Conservation (phyloP, 2,797 vertebrate species). For the Fratercula arctica region DNA sequence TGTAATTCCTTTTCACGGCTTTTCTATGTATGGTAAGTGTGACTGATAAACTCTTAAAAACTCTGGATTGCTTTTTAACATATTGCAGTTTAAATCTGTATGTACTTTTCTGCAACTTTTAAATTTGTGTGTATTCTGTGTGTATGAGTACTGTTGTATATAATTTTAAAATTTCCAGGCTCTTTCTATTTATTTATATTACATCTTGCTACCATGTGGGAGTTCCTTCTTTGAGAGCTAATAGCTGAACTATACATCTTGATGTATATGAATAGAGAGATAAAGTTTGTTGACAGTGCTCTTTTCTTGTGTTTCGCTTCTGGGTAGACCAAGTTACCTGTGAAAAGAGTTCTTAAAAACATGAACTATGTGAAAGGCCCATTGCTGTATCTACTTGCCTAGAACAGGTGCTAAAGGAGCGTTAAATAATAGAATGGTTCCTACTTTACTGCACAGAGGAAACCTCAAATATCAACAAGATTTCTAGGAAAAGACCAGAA, state of each 20-base stretch:
- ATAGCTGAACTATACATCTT: neutral
- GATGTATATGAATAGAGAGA: neutral
- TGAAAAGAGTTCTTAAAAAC: neutral
- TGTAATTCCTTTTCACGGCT: slow-evolving; percentile 97
- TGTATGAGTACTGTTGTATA: neutral
- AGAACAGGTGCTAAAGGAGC: neutral
- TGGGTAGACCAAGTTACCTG: neutral
- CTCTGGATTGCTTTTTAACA: neutral
- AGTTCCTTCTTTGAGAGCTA: neutral
- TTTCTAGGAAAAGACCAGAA: slow-evolving; percentile 3
- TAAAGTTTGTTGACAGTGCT: neutral
- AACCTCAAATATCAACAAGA: neutral
- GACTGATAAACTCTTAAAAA: neutral
- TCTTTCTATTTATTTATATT: neutral
- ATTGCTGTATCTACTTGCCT: neutral
- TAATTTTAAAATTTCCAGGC: neutral
- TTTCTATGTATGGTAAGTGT: slow-evolving; percentile 98
- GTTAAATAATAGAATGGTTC: neutral
- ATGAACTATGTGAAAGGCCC: neutral
- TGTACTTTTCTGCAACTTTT: neutral
- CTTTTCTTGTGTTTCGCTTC: neutral
- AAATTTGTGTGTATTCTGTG: neutral
- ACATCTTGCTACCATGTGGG: neutral
- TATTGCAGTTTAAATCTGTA: neutral
- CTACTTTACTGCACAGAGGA: neutral